phyloP scores from a whole-genome alignment of 2,888 invertebrate genomes.

The Noctua comes region DNA sequence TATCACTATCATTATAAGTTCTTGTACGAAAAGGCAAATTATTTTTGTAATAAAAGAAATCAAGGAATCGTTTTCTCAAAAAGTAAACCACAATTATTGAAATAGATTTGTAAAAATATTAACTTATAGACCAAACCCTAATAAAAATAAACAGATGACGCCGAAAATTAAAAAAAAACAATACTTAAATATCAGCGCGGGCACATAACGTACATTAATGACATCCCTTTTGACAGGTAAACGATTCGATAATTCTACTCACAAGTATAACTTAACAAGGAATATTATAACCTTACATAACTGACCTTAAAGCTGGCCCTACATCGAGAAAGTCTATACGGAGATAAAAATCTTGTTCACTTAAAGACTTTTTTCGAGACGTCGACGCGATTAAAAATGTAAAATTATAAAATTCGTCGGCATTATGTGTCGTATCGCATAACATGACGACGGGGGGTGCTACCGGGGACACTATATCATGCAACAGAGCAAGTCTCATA shows the following conservation, averaged over 20 bases:
- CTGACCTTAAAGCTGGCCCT: slow-evolving; percentile 45
- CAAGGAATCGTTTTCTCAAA: background rate
- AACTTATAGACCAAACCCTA: background rate
- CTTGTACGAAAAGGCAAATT: background rate
- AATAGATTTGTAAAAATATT: background rate
- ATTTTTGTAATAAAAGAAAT: background rate
- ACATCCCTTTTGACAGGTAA: slow-evolving; percentile 16
- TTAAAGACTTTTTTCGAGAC: slow-evolving; percentile 64
- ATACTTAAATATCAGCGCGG: background rate
- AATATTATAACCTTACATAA: slow-evolving; percentile 23
- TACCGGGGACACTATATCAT: slow-evolving; percentile 84
- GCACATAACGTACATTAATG: slow-evolving; percentile 12
- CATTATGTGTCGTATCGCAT: slow-evolving; percentile 85
- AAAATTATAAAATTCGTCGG: slow-evolving; percentile 77
- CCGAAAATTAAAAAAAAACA: background rate
- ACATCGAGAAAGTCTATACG: slow-evolving; percentile 62
- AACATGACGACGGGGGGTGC: slow-evolving; percentile 86
- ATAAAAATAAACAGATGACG: background rate
- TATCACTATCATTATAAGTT: background rate
- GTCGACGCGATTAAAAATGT: slow-evolving; percentile 68
- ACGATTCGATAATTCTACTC: slow-evolving; percentile 7
- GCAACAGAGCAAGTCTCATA: slow-evolving; percentile 66
- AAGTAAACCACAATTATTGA: background rate
- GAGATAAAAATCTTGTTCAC: slow-evolving; percentile 61
- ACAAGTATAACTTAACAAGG: slow-evolving; percentile 19